Base-by-base conservation (phyloP, 2,113 vertebrate species). In the Ellobius talpinus region DNA sequence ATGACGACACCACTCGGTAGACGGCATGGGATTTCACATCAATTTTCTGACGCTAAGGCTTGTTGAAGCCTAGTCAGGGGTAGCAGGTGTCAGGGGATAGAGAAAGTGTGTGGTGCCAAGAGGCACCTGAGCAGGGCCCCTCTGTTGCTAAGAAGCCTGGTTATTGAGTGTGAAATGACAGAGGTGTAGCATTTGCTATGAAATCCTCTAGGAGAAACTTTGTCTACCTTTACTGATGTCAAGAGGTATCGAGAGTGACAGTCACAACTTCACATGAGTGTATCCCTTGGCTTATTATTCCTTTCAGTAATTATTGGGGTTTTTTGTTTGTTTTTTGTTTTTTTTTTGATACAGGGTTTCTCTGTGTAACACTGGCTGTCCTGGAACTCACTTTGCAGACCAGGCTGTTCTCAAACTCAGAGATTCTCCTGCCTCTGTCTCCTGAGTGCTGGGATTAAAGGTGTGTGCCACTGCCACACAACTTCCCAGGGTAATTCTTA, bases 31-130 rank as follows among this genome's bases (percentile, higher is more conserved):
- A 4, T 7, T 23, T 29, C 42, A 16, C 16, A 16, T 4, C 26
- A 1, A 29, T 42, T 7, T 0, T 42, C 17, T 4, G 14, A 33
- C 3, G 14, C 36, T 1, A 5, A 2, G 17, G 4, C 45, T 8
- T 0, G 1, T 21, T 50, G 24, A 45, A 5, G 1, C 4, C 26
- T 16, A 33, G 45, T 11, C 7, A 1, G 7, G 31, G 26, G 36
- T 63, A 45, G 9, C 0, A 17, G 50, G 13, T 39, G 4, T 50
- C 33, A 6, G 3, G 36, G 26, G 21, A 13, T 9, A 0, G 0
- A 21, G 73, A 14, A 3, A 36, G 45, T 9, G 58, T 0, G 0
- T 0, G 7, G 3, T 24, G 24, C 33, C 4, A 13, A 55, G 5
- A 4, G 79, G 23, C 0, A 1, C 19, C 23, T 19, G 10, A 52